These are phyloP conservation scores for Falco columbarius DNA, from an alignment of 2,797 vertebrate genomes.

Conservation along the genomic window DNA sequence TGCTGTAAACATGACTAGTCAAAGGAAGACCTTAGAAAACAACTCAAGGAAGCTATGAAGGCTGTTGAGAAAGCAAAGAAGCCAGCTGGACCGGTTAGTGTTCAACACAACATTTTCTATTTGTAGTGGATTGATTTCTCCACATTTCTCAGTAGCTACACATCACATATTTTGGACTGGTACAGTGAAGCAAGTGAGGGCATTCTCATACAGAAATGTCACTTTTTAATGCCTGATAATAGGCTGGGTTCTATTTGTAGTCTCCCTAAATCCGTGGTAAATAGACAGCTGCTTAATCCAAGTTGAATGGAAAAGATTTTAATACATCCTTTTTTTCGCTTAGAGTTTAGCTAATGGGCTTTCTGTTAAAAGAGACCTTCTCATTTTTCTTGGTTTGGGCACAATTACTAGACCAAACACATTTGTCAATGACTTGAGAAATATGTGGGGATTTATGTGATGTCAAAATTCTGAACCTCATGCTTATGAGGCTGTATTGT, in stretches of 20 bases:
- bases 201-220: neutral
- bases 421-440: neutral
- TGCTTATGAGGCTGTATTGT: neutral
- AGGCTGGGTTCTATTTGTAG: neutral
- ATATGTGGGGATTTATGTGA: neutral
- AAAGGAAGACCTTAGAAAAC: slow-evolving; percentile 86
- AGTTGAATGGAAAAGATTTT: neutral
- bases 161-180: neutral
- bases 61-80: slow-evolving; percentile 86
- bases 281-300: neutral
- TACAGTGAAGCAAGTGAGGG: neutral
- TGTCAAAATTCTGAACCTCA: neutral
- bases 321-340: neutral
- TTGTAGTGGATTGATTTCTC: neutral
- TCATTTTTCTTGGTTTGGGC: neutral
- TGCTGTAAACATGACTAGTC: slow-evolving; percentile 82
- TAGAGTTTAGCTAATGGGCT: neutral
- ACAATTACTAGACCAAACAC: neutral
- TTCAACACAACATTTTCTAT: slow-evolving; percentile 28
- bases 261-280: neutral
- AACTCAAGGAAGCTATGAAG: slow-evolving; percentile 88
- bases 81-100: slow-evolving; percentile 80
- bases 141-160: neutral
- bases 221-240: slow-evolving; percentile 18
- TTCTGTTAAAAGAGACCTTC: neutral